phyloP scores from a whole-genome alignment of 2,888 invertebrate species.

The Agrochola litura region DNA sequence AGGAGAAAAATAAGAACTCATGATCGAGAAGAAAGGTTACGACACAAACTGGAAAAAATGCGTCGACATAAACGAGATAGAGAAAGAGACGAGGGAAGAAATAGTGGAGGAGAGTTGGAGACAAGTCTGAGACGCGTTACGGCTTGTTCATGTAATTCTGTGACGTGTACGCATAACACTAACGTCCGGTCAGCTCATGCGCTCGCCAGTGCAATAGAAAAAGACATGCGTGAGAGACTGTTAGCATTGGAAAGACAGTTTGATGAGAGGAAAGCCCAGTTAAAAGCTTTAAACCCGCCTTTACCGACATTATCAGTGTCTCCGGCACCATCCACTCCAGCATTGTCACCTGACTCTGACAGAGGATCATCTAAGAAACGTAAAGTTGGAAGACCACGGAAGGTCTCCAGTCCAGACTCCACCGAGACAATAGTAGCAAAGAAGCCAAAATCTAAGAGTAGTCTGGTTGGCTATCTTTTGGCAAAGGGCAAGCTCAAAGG shows the following conservation, averaged over 20 bases:
- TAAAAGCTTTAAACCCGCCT: conserved; percentile 93
- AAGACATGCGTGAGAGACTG: conserved; percentile 95
- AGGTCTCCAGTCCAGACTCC: conserved; percentile 92
- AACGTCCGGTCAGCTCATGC: conserved; percentile 89
- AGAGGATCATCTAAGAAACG: conserved; percentile 93
- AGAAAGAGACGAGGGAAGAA: conserved; percentile 78
- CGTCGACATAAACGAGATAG: conserved; percentile 84
- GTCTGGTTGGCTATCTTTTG: conserved; percentile 92
- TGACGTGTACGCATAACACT: conserved; percentile 78
- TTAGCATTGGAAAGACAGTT: conserved; percentile 95
- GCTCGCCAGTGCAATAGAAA: conserved; percentile 93
- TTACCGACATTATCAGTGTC: conserved; percentile 84
- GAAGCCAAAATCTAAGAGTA: conserved; percentile 93
- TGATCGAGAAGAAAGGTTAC: conserved; percentile 84
- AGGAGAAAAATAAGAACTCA: conserved; percentile 81
- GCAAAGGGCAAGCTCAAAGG: conserved; percentile 92
- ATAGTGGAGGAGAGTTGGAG: conserved; percentile 83
- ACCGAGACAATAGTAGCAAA: conserved; percentile 96
- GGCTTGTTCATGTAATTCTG: conserved; percentile 80
- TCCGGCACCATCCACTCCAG: conserved; percentile 85
- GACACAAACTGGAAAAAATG: conserved; percentile 87
- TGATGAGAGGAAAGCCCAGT: conserved; percentile 95
- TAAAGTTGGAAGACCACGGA: conserved; percentile 95
- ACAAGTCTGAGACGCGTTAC: conserved; percentile 85
- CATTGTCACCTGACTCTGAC: conserved; percentile 87